Evolutionary conservation across 2,888 invertebrate species (phyloP).

Genomic region (Apodemia mormo): DNA sequence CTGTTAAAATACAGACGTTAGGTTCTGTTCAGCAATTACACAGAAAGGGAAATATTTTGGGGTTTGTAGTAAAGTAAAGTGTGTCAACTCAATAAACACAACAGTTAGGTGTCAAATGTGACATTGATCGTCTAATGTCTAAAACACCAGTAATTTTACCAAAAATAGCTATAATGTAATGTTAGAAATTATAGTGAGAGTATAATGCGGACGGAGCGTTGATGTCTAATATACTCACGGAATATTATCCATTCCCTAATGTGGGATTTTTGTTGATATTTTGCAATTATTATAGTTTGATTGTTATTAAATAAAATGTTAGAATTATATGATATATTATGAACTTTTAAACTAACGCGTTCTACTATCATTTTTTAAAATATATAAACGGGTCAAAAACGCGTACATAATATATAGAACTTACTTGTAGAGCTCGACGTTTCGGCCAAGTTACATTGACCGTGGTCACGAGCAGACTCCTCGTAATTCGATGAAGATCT

Average conservation of each 20-base stretch:
- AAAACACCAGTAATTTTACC: neutral
- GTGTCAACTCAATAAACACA: neutral
- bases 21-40: too few relatives aligned
- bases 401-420: too few relatives aligned
- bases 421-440: too few relatives aligned
- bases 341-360: too few relatives aligned
- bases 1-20: too few relatives aligned
- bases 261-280: neutral
- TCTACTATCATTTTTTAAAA: too few relatives aligned
- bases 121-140: constrained; percentile 1
- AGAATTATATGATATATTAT: neutral
- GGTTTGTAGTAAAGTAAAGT: neutral
- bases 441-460: too few relatives aligned
- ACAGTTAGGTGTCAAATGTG: neutral
- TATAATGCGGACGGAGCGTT: neutral
- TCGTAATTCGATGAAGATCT: too few relatives aligned
- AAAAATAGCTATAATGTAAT: neutral
- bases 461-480: too few relatives aligned
- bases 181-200: constrained; percentile 11
- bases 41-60: neutral
- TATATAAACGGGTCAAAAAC: too few relatives aligned
- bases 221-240: constrained; percentile 8
- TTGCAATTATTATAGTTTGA: neutral
- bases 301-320: neutral
- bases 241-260: neutral